Conservation (phyloP, 2,888 invertebrate species). For the Scaptomyza cyrtandrae region DNA sequence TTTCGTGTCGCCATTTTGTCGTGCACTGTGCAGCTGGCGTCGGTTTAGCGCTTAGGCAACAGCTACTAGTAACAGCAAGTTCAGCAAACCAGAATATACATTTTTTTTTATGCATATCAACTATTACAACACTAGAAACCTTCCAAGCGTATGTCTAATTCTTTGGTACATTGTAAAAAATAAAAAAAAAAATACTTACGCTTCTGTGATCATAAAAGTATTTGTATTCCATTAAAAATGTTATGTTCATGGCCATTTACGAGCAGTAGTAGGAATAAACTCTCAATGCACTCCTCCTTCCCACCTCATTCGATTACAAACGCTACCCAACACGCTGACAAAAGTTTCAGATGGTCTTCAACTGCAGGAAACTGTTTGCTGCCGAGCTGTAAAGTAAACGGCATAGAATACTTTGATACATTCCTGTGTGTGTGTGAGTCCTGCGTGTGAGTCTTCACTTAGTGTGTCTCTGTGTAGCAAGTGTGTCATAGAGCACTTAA, state of each 20-base stretch:
- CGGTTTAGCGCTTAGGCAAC: constrained; percentile 40
- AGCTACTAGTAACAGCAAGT: constrained; percentile 1
- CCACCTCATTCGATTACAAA: constrained; percentile 15
- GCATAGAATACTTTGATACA: constrained; percentile 13
- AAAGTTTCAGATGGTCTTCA: constrained; percentile 41
- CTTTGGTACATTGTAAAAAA: constrained; percentile 32
- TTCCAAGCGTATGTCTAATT: constrained; percentile 19
- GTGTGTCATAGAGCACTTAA: constrained; percentile 51
- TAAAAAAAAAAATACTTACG: background rate
- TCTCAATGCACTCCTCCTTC: background rate
- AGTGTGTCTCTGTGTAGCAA: constrained; percentile 2
- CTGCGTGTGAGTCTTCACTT: constrained; percentile 7
- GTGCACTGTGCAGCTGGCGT: constrained; percentile 52
- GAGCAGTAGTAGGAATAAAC: constrained; percentile 15
- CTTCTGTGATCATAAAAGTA: constrained; percentile 48
- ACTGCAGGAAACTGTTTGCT: constrained; percentile 54
- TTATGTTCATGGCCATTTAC: constrained; percentile 60
- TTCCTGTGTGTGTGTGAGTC: constrained; percentile 13
- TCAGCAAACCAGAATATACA: constrained; percentile 34
- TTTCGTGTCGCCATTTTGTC: constrained; percentile 44
- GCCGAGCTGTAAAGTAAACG: constrained; percentile 42
- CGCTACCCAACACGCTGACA: constrained; percentile 5
- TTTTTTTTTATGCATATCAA: constrained; percentile 4
- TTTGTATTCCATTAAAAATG: constrained; percentile 67
- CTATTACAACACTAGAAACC: constrained; percentile 25